A percentile compares a stretch with the other conserved stretches of the same genome.
These are phyloP conservation scores for Solenopsis invicta DNA, from an alignment of 1,140 invertebrate species.

Conservation along the genomic window DNA sequence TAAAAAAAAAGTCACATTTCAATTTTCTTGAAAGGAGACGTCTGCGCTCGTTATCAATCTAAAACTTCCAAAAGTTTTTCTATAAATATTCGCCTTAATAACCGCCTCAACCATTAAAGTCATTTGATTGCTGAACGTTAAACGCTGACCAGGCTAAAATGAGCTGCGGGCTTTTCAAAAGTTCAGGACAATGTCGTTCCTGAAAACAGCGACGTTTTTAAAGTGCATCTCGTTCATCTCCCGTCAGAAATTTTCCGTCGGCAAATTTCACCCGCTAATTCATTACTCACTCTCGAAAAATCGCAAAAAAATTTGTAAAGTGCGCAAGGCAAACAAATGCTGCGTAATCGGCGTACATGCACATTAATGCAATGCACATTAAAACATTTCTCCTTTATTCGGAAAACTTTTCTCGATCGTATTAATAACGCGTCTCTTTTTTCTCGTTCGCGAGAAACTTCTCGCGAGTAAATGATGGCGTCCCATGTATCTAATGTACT, in stretches of 20 bases:
- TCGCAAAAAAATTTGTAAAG: neutral
- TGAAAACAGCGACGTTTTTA: slow-evolving; percentile 1
- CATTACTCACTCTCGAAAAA: slow-evolving; percentile 22
- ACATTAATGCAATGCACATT: neutral
- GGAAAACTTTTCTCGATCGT: neutral
- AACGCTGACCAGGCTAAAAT: neutral
- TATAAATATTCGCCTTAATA: slow-evolving; percentile 31
- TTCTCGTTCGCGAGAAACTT: neutral
- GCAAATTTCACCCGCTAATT: slow-evolving; percentile 22
- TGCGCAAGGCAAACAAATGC: neutral
- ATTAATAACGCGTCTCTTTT: neutral
- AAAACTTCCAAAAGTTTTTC: slow-evolving; percentile 3
- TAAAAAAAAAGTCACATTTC: neutral
- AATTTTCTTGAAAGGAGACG: neutral
- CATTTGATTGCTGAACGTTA: neutral
- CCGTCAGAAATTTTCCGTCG: neutral
- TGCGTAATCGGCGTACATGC: neutral
- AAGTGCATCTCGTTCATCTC: neutral
- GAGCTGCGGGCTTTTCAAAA: slow-evolving; percentile 5
- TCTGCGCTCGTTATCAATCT: neutral
- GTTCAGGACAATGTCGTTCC: neutral
- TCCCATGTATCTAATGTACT: neutral
- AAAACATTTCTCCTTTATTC: neutral
- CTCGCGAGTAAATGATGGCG: neutral
- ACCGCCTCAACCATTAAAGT: neutral